Conservation (phyloP, 2,888 invertebrate genomes). For the Mallateleia sp. region DNA sequence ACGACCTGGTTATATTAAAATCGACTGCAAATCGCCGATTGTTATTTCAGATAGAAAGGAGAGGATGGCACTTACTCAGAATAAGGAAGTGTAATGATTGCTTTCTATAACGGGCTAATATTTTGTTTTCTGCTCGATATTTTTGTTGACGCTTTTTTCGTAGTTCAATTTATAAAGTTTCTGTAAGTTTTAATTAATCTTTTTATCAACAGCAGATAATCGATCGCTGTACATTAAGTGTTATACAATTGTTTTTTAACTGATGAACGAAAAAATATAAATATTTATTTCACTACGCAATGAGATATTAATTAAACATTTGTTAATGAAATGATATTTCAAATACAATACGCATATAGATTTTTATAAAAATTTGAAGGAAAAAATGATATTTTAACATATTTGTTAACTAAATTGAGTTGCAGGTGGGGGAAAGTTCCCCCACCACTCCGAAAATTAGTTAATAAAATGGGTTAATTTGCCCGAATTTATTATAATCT, state of each 20-base stretch:
- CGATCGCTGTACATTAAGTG: background rate
- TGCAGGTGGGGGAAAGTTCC: too few relatives aligned
- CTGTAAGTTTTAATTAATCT: constrained; percentile 8
- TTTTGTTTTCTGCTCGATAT: constrained; percentile 16
- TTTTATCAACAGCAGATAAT: background rate
- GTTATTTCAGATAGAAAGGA: constrained; percentile 39
- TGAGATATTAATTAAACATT: too few relatives aligned
- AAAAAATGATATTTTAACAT: too few relatives aligned
- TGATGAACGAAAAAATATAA: too few relatives aligned
- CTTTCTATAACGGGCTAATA: constrained; percentile 47
- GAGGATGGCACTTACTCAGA: constrained; percentile 46
- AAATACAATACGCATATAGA: too few relatives aligned
- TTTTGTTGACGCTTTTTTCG: background rate
- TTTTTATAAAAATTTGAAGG: too few relatives aligned
- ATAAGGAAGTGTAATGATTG: constrained; percentile 17
- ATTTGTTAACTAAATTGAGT: too few relatives aligned
- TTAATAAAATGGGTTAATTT: background rate
- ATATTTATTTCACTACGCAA: too few relatives aligned
- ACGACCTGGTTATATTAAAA: constrained; percentile 39
- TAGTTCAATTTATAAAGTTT: background rate
- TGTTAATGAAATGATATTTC: too few relatives aligned
- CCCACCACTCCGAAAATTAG: background rate
- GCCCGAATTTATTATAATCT: too few relatives aligned
- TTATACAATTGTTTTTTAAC: too few relatives aligned
- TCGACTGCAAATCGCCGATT: constrained; percentile 41